A percentile compares a stretch with the other conserved stretches of the same genome.
phyloP scores from a whole-genome alignment of 1,140 invertebrate genomes.

The Trypoxylus dichotomus region DNA sequence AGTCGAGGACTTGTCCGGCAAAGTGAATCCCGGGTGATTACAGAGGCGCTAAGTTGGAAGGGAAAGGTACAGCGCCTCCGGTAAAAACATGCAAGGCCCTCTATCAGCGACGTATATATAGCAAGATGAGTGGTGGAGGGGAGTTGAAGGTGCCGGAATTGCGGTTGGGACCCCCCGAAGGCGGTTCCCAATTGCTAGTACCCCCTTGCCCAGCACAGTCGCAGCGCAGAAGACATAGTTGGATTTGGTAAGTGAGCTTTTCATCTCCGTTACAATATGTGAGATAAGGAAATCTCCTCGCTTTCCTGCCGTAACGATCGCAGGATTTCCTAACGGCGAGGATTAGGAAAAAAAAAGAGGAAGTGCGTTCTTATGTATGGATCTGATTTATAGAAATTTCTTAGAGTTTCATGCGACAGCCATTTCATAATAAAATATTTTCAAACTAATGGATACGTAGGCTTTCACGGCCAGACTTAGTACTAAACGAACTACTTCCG shows the following conservation, averaged over 20 bases:
- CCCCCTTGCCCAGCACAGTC: slow-evolving; percentile 45
- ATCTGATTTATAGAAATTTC: too few species aligned
- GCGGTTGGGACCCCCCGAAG: slow-evolving; percentile 51
- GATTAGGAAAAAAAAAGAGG: too few species aligned
- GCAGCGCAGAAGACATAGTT: slow-evolving; percentile 52
- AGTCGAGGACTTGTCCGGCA: slow-evolving; percentile 1
- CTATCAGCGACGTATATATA: slow-evolving; percentile 9
- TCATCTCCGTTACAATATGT: not conserved
- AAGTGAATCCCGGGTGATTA: not conserved
- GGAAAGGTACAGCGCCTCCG: not conserved
- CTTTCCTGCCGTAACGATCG: not conserved
- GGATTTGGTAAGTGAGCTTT: slow-evolving; percentile 52
- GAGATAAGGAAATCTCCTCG: not conserved
- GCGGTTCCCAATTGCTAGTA: slow-evolving; percentile 49
- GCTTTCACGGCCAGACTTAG: too few species aligned
- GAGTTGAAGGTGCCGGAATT: slow-evolving; percentile 54
- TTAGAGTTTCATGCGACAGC: too few species aligned
- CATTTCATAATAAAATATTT: too few species aligned
- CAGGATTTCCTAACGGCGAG: not conserved
- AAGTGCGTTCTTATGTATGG: too few species aligned
- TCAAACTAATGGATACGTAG: too few species aligned
- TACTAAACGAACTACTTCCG: too few species aligned
- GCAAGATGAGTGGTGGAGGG: slow-evolving; percentile 35
- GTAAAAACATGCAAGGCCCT: slow-evolving; percentile 14
- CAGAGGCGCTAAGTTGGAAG: slow-evolving; percentile 20